Evolutionary conservation across 2,888 invertebrate genomes (phyloP).

Genomic region (Drosophila demipolita): DNA sequence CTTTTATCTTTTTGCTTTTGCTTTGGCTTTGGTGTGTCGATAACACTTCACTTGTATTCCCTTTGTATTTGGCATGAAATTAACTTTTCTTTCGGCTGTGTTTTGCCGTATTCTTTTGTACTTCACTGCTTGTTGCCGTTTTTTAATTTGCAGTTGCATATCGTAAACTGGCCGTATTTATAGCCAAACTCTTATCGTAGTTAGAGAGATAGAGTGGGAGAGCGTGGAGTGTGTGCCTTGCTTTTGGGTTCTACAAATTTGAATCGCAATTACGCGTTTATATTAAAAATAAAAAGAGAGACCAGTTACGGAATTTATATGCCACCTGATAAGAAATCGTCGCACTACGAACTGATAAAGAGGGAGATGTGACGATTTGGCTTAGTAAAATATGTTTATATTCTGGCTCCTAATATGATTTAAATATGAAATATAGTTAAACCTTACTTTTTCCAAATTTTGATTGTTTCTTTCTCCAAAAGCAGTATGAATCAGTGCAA

Average conservation of each 20-base stretch:
- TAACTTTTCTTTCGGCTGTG: slow-evolving; percentile 51
- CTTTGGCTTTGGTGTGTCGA: slow-evolving; percentile 66
- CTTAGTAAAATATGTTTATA: not conserved
- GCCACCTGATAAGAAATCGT: slow-evolving; percentile 35
- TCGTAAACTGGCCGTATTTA: slow-evolving; percentile 45
- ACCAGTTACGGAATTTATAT: not conserved
- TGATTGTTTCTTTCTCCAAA: not conserved
- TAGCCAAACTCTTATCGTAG: slow-evolving; percentile 37
- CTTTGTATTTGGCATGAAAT: slow-evolving; percentile 67
- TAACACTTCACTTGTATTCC: slow-evolving; percentile 74
- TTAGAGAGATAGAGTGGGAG: not conserved
- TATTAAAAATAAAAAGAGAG: slow-evolving; percentile 4
- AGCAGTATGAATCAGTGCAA: slow-evolving; percentile 21
- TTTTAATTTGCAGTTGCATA: slow-evolving; percentile 51
- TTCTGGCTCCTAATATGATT: not conserved
- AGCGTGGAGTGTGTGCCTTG: not conserved
- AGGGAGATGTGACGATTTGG: not conserved
- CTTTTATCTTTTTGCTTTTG: slow-evolving; percentile 48
- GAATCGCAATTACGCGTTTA: slow-evolving; percentile 31
- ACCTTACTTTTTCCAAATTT: not conserved
- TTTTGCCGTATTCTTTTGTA: slow-evolving; percentile 52
- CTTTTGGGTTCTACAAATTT: slow-evolving; percentile 29
- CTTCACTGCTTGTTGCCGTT: slow-evolving; percentile 48
- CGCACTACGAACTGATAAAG: slow-evolving; percentile 7
- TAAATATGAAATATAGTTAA: not conserved